Evolutionary conservation across 2,113 vertebrate genomes (phyloP), one percentile per base, ranked within the genome.

Genomic region (Sylvia atricapilla): DNA sequence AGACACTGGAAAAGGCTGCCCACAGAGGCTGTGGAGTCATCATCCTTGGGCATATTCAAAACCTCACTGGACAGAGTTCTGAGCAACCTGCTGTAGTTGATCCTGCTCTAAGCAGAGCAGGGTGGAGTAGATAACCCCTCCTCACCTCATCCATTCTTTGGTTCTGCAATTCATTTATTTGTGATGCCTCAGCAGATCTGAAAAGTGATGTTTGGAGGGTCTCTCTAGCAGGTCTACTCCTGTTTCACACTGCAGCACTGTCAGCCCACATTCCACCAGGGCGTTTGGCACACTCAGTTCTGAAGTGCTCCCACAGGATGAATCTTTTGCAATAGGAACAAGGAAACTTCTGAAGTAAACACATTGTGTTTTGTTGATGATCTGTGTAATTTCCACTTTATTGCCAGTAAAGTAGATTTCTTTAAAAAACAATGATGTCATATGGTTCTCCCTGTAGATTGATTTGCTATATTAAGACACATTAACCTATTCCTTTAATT

Each of bases 301-400:
- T 52, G 19, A 59, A 87, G n/a, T 44, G n/a, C n/a, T 89, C 6
- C 2, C 43, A 44, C 73, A 31, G 56, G 41, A 52, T 37, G 35
- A 81, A 41, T 30, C 84, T 79, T 94, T 84, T 0, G 3, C 70
- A 91, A 94, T 2, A 76, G 28, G 66, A 95, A 76, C 1, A 3
- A 92, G 73, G 91, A 92, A 91, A 52, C 33, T 31, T 59, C 80
- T 76, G 31, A 94, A 85, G 69, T 78, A 87, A 95, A 72, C 69
- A 68, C 41, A n/a, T 50, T 69, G 15, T 41, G 47, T 81, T 68
- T 68, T 75, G 58, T 77, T 53, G 59, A 56, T 69, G 49, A 75
- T 79, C 85, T 95, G 74, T 53, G 50, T 47, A 82, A 87, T 73
- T 87, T 94, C 49, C 74, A 82, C 64, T 75, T 86, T 23, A 63